These are phyloP conservation scores for Sternotherus odoratus DNA, from an alignment of 2,797 vertebrate species.

Conservation along the genomic window DNA sequence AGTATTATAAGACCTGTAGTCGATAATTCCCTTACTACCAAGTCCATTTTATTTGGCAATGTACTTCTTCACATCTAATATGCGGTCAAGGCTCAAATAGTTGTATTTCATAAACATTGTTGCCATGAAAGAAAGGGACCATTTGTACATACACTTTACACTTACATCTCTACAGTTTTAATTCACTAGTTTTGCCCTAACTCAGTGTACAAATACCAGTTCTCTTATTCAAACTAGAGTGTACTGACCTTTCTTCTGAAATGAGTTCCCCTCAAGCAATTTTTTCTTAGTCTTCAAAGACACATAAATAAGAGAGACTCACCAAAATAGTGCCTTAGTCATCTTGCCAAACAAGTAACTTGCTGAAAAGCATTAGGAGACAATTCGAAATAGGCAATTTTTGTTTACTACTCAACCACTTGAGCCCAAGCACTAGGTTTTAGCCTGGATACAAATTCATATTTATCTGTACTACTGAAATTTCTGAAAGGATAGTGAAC, in stretches of 20 bases:
- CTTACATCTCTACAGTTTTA: slow-evolving; percentile 47
- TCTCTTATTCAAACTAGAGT: slow-evolving; percentile 13
- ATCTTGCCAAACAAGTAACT: slow-evolving; percentile 55
- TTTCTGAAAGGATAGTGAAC: slow-evolving; percentile 39
- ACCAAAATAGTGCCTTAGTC: slow-evolving; percentile 56
- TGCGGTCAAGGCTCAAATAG: neutral
- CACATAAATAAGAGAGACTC: slow-evolving; percentile 53
- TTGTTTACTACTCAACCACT: slow-evolving; percentile 47
- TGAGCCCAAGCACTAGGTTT: slow-evolving; percentile 4
- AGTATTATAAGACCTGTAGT: neutral
- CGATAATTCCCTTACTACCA: neutral
- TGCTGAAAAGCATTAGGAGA: slow-evolving; percentile 48
- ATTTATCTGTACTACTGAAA: slow-evolving; percentile 41
- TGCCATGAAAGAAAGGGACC: slow-evolving; percentile 6
- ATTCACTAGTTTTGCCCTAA: slow-evolving; percentile 30
- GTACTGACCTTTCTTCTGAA: slow-evolving; percentile 30
- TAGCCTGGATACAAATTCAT: slow-evolving; percentile 17
- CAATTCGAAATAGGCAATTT: slow-evolving; percentile 68
- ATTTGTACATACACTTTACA: slow-evolving; percentile 15
- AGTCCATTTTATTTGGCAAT: neutral
- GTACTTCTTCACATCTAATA: slow-evolving; percentile 2
- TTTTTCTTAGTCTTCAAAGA: slow-evolving; percentile 57
- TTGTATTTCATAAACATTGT: neutral
- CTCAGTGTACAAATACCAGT: slow-evolving; percentile 57
- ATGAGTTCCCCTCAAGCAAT: neutral